Conservation (phyloP, 2,113 vertebrate species). For the Neopipo cinnamomea region DNA sequence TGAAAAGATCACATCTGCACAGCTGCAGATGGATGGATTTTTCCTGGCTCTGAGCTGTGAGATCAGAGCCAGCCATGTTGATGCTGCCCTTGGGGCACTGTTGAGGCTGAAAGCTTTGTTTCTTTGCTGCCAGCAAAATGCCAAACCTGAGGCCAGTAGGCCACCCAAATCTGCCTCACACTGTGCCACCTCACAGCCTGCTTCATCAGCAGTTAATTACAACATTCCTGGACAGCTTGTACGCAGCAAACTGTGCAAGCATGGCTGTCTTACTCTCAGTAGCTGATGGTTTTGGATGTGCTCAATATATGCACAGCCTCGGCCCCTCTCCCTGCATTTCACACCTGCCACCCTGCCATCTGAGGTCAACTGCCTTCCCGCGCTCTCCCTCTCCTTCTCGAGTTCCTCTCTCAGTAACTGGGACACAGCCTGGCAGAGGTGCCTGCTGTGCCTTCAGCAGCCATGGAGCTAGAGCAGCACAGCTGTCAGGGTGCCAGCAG, state of each 20-base stretch:
- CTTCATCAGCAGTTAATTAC: not conserved
- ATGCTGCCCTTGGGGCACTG: not conserved
- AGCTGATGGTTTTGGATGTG: not conserved
- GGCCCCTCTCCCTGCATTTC: not conserved
- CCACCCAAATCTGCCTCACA: not conserved
- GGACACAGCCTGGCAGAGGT: accelerated
- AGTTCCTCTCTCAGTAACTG: accelerated
- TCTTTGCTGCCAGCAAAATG: not conserved
- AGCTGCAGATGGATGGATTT: not conserved
- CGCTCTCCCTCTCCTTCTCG: not conserved
- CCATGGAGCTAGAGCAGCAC: accelerated
- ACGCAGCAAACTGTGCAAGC: accelerated
- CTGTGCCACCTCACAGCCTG: not conserved
- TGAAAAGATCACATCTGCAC: not conserved
- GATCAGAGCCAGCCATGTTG: not conserved
- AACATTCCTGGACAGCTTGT: not conserved
- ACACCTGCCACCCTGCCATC: accelerated
- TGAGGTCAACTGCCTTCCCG: accelerated
- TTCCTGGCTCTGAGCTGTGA: not conserved
- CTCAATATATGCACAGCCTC: accelerated
- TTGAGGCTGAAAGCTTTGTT: not conserved
- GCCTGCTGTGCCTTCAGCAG: too few species aligned
- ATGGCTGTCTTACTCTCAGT: not conserved
- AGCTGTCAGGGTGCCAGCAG: accelerated
- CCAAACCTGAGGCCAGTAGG: not conserved